These are phyloP conservation scores for Pongo pygmaeus DNA, from an alignment of 2,113 vertebrate genomes.

Conservation along the genomic window DNA sequence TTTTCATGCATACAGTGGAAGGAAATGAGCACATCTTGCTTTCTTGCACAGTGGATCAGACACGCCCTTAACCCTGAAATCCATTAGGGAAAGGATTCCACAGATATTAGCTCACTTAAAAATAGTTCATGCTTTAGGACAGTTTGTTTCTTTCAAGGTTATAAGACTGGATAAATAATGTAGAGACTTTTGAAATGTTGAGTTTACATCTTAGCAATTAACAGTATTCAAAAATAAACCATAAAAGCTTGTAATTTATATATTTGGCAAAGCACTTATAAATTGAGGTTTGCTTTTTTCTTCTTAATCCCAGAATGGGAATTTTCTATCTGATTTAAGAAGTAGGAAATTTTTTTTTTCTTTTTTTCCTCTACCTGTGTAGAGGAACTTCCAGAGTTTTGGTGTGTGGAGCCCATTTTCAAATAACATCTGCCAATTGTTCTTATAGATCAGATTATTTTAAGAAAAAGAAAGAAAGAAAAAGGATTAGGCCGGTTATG, in stretches of 20 bases:
- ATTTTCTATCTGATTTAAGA: background rate
- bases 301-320: slow-evolving; percentile 30
- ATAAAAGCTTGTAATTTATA: background rate
- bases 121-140: background rate
- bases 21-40: background rate
- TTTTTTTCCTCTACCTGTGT: background rate
- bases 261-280: background rate
- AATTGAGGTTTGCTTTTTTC: background rate
- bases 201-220: slow-evolving; percentile 28
- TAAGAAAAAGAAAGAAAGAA: background rate
- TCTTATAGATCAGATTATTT: background rate
- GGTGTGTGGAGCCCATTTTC: background rate
- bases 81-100: background rate
- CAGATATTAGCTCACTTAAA: background rate
- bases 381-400: background rate
- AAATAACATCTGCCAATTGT: background rate
- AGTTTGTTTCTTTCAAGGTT: slow-evolving; percentile 33
- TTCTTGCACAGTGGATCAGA: background rate
- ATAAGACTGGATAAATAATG: background rate
- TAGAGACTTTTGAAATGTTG: background rate
- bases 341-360: background rate
- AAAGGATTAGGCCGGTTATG: background rate
- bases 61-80: background rate
- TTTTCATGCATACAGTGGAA: background rate
- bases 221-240: slow-evolving; percentile 3